phyloP scores from a whole-genome alignment of 2,797 vertebrate genomes.

The Schizopygopsis pylzovi region DNA sequence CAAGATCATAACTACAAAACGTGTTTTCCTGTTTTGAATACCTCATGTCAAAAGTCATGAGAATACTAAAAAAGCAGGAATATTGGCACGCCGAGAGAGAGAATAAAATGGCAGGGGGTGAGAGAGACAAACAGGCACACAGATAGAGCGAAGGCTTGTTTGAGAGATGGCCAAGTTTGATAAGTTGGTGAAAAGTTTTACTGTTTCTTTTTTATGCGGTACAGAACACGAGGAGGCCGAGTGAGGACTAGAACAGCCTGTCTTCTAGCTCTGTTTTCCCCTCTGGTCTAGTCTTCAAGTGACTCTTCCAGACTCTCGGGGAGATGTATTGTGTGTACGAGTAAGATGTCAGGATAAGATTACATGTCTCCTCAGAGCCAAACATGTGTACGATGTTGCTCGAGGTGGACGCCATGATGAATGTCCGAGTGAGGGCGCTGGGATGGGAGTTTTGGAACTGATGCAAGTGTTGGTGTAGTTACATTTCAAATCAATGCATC shows the following conservation, averaged over 20 bases:
- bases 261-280: constrained; percentile 32
- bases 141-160: constrained; percentile 59
- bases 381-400: constrained; percentile 68
- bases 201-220: constrained; percentile 55
- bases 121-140: constrained; percentile 5
- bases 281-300: constrained; percentile 47
- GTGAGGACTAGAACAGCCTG: constrained; percentile 50
- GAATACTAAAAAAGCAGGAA: constrained; percentile 41
- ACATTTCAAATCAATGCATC: not conserved
- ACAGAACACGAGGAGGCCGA: constrained; percentile 63
- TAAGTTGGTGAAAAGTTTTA: constrained; percentile 71
- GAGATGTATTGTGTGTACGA: constrained; percentile 64
- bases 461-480: not conserved
- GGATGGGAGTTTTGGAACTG: constrained; percentile 8
- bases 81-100: constrained; percentile 34
- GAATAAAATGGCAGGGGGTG: constrained; percentile 10
- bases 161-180: constrained; percentile 76
- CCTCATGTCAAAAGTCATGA: constrained; percentile 65
- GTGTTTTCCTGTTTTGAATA: constrained; percentile 48
- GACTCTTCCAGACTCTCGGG: constrained; percentile 63
- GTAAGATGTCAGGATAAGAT: constrained; percentile 68
- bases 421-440: not conserved
- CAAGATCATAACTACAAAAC: constrained; percentile 59
- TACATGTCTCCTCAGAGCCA: constrained; percentile 65
- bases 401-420: constrained; percentile 40